Base-by-base conservation (phyloP, 2,888 invertebrate genomes). In the Camponotus fellah region DNA sequence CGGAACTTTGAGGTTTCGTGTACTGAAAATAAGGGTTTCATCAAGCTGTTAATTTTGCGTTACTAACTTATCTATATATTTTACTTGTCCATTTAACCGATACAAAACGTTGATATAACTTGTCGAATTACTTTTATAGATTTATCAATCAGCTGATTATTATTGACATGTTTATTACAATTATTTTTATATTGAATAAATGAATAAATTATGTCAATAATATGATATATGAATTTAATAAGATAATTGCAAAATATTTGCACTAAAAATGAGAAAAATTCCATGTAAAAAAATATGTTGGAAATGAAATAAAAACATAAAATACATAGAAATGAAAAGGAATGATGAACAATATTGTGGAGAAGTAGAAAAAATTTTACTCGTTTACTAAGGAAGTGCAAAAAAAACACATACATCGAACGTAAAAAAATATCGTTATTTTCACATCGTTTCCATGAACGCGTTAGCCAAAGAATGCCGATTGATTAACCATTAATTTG, bases 301-400 rank as follows among this genome's bases (percentile, higher is more conserved):
- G 6, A 40, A 65, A 37, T 12, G 12, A 46, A 17, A 62, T 26
- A n/a, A 14, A 26, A 26, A 26, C 26, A 26, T 26, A 26, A 26
- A 26, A 26, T 26, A 12, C 43, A 17, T 75, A n/a, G 2, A 43
- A 46, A 43, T 43, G 21, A 60, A 58, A 58, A 60, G 32, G 17
- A 3, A 58, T 40, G 17, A 14, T 26, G 37, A 53, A 40, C 14
- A 56, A 40, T 21, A 72, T 72, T 37, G 37, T 43, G 10, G 12
- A 43, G 21, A 72, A 40, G 58, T 43, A n/a, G 17, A 32, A n/a
- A 74, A 74, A 71, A 49, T 5, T n/a, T 74, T 4, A n/a, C 4
- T 62, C 43, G 21, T 14, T 3, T 10, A 26, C 58, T 32, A 32
- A 43, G 46, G 46, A 75, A 75, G 34, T n/a, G 43, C 34, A 64